phyloP scores from a whole-genome alignment of 2,113 vertebrate genomes.

The Semnornis frantzii region DNA sequence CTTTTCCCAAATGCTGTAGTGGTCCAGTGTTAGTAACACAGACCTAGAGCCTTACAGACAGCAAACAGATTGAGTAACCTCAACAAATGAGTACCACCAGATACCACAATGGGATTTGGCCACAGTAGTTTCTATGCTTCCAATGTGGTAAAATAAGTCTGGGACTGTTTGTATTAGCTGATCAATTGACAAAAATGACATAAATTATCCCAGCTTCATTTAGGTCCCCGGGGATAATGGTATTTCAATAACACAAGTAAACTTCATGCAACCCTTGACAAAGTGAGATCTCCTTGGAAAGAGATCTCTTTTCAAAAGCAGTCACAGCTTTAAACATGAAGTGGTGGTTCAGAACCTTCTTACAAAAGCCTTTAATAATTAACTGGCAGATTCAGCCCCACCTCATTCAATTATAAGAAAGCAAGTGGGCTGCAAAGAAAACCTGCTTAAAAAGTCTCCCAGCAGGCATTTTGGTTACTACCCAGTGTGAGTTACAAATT shows the following conservation, averaged over 20 bases:
- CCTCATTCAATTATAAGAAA: neutral
- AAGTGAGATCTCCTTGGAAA: constrained; percentile 7
- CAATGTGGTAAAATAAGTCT: neutral
- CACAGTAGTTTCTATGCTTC: neutral
- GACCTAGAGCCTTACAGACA: neutral
- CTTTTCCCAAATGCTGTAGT: neutral
- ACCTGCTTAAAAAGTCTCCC: constrained; percentile 17
- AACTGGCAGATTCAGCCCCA: constrained; percentile 26
- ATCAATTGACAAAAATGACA: neutral
- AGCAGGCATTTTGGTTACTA: constrained; percentile 5
- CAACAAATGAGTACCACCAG: neutral
- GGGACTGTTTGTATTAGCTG: neutral
- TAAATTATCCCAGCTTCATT: constrained; percentile 28
- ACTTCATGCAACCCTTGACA: constrained; percentile 6
- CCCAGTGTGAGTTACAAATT: constrained; percentile 39
- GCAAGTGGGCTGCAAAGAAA: constrained; percentile 18
- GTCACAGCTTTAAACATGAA: neutral
- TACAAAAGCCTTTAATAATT: constrained; percentile 18
- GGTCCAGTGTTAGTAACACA: neutral
- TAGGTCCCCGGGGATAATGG: neutral
- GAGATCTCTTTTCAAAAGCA: constrained; percentile 25
- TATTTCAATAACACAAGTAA: constrained; percentile 30
- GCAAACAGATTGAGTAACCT: neutral
- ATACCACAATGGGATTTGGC: neutral
- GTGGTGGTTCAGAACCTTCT: neutral